Evolutionary conservation across 53 echinoderm and acorn worm species (phyloP).

Genomic region (Crossaster papposus): DNA sequence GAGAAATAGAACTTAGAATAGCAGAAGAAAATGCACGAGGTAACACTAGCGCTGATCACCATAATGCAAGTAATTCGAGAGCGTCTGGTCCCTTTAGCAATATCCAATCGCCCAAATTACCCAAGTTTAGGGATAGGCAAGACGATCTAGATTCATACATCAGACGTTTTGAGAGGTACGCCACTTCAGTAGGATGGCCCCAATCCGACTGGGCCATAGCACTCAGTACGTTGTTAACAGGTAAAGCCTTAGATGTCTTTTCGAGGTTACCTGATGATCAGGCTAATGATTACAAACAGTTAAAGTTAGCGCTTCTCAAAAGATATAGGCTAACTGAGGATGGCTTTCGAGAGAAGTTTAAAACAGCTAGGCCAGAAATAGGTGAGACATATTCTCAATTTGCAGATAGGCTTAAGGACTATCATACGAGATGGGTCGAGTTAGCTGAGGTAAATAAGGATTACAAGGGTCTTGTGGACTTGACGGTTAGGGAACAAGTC

Average conservation of each 20-base stretch:
- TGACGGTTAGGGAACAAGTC: conserved; percentile 19
- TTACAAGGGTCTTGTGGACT: background rate
- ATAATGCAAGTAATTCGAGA: background rate
- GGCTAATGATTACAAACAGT: background rate
- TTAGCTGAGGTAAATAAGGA: background rate
- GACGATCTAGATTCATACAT: conserved; percentile 9
- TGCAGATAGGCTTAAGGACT: background rate
- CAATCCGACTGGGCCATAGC: background rate
- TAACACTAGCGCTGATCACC: background rate
- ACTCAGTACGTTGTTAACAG: background rate
- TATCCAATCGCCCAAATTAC: background rate
- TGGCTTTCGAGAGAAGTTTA: conserved; percentile 16
- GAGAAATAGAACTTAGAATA: background rate
- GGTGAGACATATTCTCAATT: background rate
- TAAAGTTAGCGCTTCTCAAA: background rate
- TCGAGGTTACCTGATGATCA: background rate
- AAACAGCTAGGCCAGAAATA: background rate
- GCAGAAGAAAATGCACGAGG: background rate
- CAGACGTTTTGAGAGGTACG: background rate
- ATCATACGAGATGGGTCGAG: conserved; percentile 9
- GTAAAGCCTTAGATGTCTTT: conserved; percentile 10
- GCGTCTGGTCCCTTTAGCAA: background rate
- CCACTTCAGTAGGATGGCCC: background rate
- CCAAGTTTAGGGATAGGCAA: background rate
- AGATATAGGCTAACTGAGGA: conserved; percentile 10